These are phyloP conservation scores for Microtus ochrogaster DNA, from an alignment of 2,113 vertebrate genomes.

Conservation along the genomic window DNA sequence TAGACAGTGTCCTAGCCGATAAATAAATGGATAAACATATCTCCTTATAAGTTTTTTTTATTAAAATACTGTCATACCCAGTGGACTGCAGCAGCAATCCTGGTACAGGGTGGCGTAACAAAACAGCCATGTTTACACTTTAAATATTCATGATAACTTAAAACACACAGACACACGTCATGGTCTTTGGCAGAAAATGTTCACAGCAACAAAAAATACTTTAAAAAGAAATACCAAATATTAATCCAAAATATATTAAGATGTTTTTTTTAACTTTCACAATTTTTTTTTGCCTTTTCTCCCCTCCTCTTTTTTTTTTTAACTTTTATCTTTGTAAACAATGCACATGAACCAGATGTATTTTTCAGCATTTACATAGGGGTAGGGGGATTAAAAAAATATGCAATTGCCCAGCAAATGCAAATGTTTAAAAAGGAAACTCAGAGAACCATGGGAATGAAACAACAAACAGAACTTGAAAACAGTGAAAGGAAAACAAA, in stretches of 20 bases:
- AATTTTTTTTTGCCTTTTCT: constrained; percentile 81
- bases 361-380: constrained; percentile 82
- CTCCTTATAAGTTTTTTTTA: constrained; percentile 81
- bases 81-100: constrained; percentile 90
- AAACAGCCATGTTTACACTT: constrained; percentile 88
- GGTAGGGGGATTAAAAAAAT: constrained; percentile 76
- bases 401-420: constrained; percentile 92
- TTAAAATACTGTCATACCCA: constrained; percentile 91
- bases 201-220: constrained; percentile 90
- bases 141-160: constrained; percentile 93
- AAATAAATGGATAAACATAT: background rate
- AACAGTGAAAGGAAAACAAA: constrained; percentile 49
- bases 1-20: background rate
- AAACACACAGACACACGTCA: constrained; percentile 87
- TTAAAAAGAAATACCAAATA: constrained; percentile 90
- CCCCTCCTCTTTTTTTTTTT: constrained; percentile 75
- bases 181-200: constrained; percentile 90
- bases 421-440: constrained; percentile 81
- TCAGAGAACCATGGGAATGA: constrained; percentile 50
- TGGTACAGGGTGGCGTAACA: constrained; percentile 86
- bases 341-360: constrained; percentile 85
- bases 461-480: constrained; percentile 63
- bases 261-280: constrained; percentile 84
- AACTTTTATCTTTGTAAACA: constrained; percentile 90
- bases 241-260: constrained; percentile 93